Conservation (phyloP, 2,888 invertebrate species). For the Crematogaster levior region DNA sequence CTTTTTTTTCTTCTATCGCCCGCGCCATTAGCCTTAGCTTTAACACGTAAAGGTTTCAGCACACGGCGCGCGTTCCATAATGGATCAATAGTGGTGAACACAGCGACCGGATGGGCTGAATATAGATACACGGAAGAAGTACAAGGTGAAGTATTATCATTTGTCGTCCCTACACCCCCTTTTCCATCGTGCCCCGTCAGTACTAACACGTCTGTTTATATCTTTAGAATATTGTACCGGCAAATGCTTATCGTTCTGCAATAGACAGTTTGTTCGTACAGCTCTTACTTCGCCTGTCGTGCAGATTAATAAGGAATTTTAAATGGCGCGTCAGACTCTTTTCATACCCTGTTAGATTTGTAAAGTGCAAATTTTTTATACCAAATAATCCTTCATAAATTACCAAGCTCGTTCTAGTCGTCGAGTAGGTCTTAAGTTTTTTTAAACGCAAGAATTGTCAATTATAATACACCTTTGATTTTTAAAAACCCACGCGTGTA, state of each 20-base stretch:
- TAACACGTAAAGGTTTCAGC: slow-evolving; percentile 58
- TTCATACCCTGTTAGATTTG: background rate
- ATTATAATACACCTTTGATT: background rate
- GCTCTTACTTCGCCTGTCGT: background rate
- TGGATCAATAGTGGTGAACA: slow-evolving; percentile 72
- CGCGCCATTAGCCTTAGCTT: slow-evolving; percentile 32
- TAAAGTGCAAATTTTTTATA: background rate
- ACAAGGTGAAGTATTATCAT: slow-evolving; percentile 73
- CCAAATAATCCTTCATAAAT: background rate
- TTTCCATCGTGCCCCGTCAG: slow-evolving; percentile 10
- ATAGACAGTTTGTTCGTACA: background rate
- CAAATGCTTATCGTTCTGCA: slow-evolving; percentile 23
- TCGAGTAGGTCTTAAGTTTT: background rate
- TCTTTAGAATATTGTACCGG: slow-evolving; percentile 32
- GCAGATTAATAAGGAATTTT: slow-evolving; percentile 18
- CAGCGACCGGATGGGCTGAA: slow-evolving; percentile 67
- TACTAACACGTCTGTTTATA: slow-evolving; percentile 29
- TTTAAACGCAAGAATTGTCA: background rate
- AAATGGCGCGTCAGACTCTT: background rate
- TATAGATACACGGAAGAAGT: slow-evolving; percentile 71
- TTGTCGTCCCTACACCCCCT: slow-evolving; percentile 62
- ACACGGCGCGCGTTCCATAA: slow-evolving; percentile 61
- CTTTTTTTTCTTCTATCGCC: slow-evolving; percentile 12
- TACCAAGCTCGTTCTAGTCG: background rate
- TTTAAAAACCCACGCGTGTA: background rate